Percentiles rank a stretch among this genome's conserved stretches.
phyloP scores from a whole-genome alignment of 2,888 invertebrate species.

The Tribolium freemani region DNA sequence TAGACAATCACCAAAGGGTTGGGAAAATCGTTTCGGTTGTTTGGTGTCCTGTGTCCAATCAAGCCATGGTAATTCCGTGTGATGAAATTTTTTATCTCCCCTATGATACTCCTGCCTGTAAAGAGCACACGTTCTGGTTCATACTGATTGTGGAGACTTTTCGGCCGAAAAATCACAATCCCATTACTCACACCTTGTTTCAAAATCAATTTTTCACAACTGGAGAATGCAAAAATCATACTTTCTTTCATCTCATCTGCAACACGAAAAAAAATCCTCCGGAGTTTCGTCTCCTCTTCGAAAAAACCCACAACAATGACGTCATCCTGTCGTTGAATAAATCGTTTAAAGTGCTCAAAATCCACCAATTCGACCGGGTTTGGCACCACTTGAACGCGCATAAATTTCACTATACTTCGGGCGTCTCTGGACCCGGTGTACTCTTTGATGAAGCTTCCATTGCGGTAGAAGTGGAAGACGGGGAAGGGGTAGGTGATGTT shows the following conservation, averaged over 20 bases:
- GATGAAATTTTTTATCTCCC: constrained; percentile 24
- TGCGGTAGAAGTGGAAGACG: not conserved
- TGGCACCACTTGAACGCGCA: constrained; percentile 8
- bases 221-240: not conserved
- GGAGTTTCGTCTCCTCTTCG: constrained; percentile 4
- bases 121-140: constrained; percentile 11
- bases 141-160: not conserved
- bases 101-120: constrained; percentile 4
- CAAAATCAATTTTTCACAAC: constrained; percentile 2
- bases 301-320: constrained; percentile 15
- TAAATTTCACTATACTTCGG: not conserved
- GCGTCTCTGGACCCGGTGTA: not conserved
- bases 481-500: not conserved
- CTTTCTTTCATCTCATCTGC: constrained; percentile 17
- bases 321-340: constrained; percentile 1
- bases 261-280: not conserved
- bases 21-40: not conserved
- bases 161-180: constrained; percentile 13
- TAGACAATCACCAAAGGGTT: constrained; percentile 4
- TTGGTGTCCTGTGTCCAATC: not conserved
- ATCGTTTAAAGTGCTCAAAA: constrained; percentile 1
- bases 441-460: not conserved
- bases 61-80: constrained; percentile 7
- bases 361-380: not conserved
- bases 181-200: constrained; percentile 19